Percentiles rank a stretch among this genome's conserved stretches.
Evolutionary conservation across 1,140 invertebrate genomes (phyloP).

Genomic region (Danaus melanippus): DNA sequence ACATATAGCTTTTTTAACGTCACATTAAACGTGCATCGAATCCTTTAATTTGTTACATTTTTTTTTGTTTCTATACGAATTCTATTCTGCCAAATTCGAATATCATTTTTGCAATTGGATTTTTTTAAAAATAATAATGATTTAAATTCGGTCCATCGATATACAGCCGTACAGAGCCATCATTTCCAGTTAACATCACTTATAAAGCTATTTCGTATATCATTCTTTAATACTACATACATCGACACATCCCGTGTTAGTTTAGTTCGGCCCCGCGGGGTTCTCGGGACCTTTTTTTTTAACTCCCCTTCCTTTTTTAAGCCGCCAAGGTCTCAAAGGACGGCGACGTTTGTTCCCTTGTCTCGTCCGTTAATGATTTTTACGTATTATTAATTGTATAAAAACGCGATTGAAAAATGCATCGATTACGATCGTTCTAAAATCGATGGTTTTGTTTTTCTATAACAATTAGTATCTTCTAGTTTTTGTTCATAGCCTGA

Average conservation of each 20-base stretch:
- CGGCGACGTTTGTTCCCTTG: conserved; percentile 64
- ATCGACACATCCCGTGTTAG: conserved; percentile 60
- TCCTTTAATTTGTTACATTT: not conserved
- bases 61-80: no score
- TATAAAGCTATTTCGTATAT: conserved; percentile 21
- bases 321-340: conserved; percentile 51
- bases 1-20: conserved; percentile 5
- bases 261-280: conserved; percentile 52
- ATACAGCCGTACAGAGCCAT: not conserved
- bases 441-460: conserved; percentile 5
- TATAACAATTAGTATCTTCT: not conserved
- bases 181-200: conserved; percentile 16
- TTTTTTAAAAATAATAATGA: no score
- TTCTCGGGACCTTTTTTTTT: conserved; percentile 40
- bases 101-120: no score
- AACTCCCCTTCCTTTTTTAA: conserved; percentile 42
- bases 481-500: not conserved
- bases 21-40: not conserved
- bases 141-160: no score
- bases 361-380: conserved; percentile 66
- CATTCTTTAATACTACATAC: conserved; percentile 1
- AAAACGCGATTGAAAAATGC: conserved; percentile 63
- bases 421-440: conserved; percentile 33
- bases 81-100: no score
- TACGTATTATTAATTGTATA: conserved; percentile 67